These are phyloP conservation scores for Phylloscopus trochiloides DNA, from an alignment of 2,113 vertebrate genomes.

Conservation along the genomic window DNA sequence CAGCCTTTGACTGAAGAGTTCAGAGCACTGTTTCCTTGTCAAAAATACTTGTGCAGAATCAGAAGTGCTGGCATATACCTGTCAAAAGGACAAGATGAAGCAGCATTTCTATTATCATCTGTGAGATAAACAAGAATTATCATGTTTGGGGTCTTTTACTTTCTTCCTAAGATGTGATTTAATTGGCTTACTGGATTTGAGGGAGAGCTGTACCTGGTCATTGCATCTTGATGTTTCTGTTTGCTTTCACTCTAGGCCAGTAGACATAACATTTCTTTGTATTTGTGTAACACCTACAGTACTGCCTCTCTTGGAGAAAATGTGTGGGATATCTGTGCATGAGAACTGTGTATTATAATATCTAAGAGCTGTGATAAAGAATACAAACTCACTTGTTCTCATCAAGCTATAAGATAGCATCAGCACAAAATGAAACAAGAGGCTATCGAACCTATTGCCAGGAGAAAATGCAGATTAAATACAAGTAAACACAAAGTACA, in stretches of 20 bases:
- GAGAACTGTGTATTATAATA: background rate
- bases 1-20: background rate
- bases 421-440: background rate
- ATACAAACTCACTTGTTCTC: background rate
- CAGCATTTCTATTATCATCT: background rate
- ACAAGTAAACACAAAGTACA: background rate
- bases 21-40: background rate
- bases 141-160: background rate
- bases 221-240: background rate
- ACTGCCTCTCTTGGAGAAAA: background rate
- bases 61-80: background rate
- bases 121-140: background rate
- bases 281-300: background rate
- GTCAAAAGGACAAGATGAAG: background rate
- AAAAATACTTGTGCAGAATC: background rate
- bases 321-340: background rate
- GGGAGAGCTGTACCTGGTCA: background rate
- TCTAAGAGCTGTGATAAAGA: background rate
- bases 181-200: background rate
- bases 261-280: background rate
- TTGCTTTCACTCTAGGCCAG: background rate
- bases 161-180: background rate
- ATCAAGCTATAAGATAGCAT: background rate
- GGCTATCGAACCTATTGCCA: background rate
- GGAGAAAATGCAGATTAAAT: slow-evolving; percentile 2